Conservation (phyloP, 2,888 invertebrate genomes). For the Drosophila meridionalis region DNA sequence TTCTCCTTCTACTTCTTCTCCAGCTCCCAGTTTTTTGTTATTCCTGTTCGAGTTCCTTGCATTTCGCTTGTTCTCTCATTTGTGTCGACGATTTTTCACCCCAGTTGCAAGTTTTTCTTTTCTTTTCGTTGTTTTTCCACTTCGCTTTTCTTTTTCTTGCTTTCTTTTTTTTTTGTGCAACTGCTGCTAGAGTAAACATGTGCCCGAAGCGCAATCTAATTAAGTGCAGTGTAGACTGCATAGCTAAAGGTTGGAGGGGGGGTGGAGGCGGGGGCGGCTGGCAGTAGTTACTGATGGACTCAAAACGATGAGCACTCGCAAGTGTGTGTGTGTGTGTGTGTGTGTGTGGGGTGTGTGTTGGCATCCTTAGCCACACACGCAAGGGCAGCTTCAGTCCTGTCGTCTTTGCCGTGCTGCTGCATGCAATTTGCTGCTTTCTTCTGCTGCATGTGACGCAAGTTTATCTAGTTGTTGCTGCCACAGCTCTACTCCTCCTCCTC, state of each 20-base stretch:
- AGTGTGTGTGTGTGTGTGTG: constrained; percentile 9
- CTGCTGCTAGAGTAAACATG: constrained; percentile 64
- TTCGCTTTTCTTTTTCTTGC: background rate
- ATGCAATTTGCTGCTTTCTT: constrained; percentile 58
- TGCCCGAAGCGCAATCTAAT: constrained; percentile 77
- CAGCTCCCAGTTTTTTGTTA: background rate
- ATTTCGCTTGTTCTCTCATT: constrained; percentile 53
- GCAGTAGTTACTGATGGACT: constrained; percentile 53
- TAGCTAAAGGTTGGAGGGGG: constrained; percentile 4
- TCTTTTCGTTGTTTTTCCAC: constrained; percentile 3
- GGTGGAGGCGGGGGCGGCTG: too few species aligned
- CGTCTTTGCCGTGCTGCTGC: constrained; percentile 55
- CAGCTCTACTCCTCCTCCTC: background rate
- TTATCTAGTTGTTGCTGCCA: constrained; percentile 29
- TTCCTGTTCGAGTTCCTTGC: constrained; percentile 13
- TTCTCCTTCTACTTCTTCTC: background rate
- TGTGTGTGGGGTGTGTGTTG: constrained; percentile 7
- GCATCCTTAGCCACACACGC: constrained; percentile 27
- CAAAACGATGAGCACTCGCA: constrained; percentile 28
- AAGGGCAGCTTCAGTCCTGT: constrained; percentile 28
- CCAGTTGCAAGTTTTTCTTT: constrained; percentile 29
- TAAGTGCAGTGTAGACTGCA: constrained; percentile 62
- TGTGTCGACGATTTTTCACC: constrained; percentile 47
- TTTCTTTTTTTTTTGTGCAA: constrained; percentile 11
- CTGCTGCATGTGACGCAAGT: constrained; percentile 38